Evolutionary conservation across 2,888 invertebrate genomes (phyloP).

Genomic region (Drosophila emarginata): DNA sequence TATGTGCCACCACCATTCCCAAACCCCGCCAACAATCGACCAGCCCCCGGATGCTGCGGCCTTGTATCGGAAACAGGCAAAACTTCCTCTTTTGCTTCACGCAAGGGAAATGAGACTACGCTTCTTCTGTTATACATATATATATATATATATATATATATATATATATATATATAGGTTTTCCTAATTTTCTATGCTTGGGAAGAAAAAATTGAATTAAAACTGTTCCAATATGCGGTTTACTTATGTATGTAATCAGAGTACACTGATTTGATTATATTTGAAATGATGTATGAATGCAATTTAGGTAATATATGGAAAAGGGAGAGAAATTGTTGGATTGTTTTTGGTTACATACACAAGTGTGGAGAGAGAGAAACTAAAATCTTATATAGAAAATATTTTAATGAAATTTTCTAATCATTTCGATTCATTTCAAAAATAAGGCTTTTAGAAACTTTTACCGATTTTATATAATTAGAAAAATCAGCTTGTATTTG

Average conservation of each 20-base stretch:
- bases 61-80: slow-evolving; percentile 68
- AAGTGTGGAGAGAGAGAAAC: neutral
- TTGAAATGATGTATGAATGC: slow-evolving; percentile 22
- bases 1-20: slow-evolving; percentile 45
- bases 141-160: neutral
- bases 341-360: neutral
- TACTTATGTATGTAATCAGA: slow-evolving; percentile 34
- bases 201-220: slow-evolving; percentile 61
- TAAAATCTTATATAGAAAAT: too few species aligned
- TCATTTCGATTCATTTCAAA: too few species aligned
- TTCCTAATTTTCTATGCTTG: slow-evolving; percentile 12
- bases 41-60: slow-evolving; percentile 56
- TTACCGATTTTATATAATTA: too few species aligned
- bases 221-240: slow-evolving; percentile 39
- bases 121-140: neutral
- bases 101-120: slow-evolving; percentile 55
- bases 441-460: too few species aligned
- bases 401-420: too few species aligned
- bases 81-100: slow-evolving; percentile 42
- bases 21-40: slow-evolving; percentile 15
- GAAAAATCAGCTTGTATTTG: too few species aligned
- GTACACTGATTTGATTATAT: slow-evolving; percentile 49
- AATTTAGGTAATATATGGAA: slow-evolving; percentile 25
- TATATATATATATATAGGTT: neutral
- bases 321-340: neutral